Conservation (phyloP, 2,113 vertebrate genomes). For the Coreoperca whiteheadi region DNA sequence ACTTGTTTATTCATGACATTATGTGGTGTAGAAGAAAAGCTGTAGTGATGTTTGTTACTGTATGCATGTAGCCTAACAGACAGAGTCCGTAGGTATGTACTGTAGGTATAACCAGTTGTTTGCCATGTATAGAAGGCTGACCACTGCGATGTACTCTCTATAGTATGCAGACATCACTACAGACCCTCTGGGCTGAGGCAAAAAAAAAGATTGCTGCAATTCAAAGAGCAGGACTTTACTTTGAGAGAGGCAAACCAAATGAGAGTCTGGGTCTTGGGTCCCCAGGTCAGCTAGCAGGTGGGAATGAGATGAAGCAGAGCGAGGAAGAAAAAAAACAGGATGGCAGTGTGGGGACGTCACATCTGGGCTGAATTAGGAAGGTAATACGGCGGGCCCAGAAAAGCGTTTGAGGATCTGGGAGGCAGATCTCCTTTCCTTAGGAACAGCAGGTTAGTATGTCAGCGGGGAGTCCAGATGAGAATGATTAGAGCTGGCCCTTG, state of each 20-base stretch:
- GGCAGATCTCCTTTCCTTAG: constrained; percentile 82
- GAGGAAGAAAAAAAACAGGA: constrained; percentile 47
- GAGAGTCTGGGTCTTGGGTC: constrained; percentile 77
- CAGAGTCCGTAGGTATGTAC: constrained; percentile 38
- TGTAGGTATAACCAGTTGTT: constrained; percentile 46
- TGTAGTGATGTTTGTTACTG: neutral
- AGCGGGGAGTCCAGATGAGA: constrained; percentile 83
- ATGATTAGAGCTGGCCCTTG: constrained; percentile 83
- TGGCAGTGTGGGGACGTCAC: constrained; percentile 74
- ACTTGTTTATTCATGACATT: neutral
- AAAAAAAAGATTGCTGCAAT: constrained; percentile 53
- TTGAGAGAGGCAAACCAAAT: constrained; percentile 80
- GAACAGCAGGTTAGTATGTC: constrained; percentile 85
- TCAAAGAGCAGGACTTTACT: constrained; percentile 82
- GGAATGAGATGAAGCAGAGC: constrained; percentile 82
- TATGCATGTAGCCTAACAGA: constrained; percentile 24
- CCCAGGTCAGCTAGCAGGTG: constrained; percentile 85
- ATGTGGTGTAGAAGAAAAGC: neutral
- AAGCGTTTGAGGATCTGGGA: constrained; percentile 83
- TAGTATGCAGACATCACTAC: constrained; percentile 62
- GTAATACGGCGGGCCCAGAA: constrained; percentile 72
- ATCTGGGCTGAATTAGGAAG: constrained; percentile 85
- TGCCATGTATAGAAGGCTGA: constrained; percentile 61
- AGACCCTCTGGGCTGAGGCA: constrained; percentile 72
- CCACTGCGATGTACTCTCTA: constrained; percentile 53